These are phyloP conservation scores for Catocala sponsa DNA, from an alignment of 2,888 invertebrate species.

Conservation along the genomic window DNA sequence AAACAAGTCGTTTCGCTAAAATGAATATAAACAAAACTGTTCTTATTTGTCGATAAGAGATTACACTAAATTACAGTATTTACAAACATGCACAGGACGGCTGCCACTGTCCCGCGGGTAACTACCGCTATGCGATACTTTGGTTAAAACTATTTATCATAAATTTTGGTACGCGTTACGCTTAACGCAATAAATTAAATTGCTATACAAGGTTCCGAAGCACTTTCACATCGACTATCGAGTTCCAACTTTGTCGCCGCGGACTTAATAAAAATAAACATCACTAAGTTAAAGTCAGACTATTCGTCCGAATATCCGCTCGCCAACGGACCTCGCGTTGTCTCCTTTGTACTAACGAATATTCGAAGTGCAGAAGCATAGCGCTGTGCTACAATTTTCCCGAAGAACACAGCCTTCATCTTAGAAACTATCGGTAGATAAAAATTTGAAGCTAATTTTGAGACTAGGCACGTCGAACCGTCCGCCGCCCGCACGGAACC, in stretches of 20 bases:
- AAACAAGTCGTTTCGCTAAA: slow-evolving; percentile 47
- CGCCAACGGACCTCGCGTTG: slow-evolving; percentile 15
- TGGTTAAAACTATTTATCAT: slow-evolving; percentile 62
- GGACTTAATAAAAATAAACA: slow-evolving; percentile 27
- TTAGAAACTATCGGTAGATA: slow-evolving; percentile 42
- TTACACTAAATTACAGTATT: slow-evolving; percentile 58
- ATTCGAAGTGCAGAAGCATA: slow-evolving; percentile 49
- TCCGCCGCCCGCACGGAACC: slow-evolving; percentile 36
- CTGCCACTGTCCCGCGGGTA: slow-evolving; percentile 52
- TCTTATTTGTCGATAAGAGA: slow-evolving; percentile 52
- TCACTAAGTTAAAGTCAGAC: slow-evolving; percentile 32
- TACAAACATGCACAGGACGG: slow-evolving; percentile 56
- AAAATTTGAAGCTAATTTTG: slow-evolving; percentile 41
- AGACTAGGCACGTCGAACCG: slow-evolving; percentile 49
- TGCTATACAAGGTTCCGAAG: slow-evolving; percentile 41
- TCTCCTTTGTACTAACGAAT: slow-evolving; percentile 39
- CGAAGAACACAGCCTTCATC: slow-evolving; percentile 48
- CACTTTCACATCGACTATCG: slow-evolving; percentile 21
- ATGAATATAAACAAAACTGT: slow-evolving; percentile 51
- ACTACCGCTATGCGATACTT: slow-evolving; percentile 63
- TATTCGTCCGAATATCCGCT: slow-evolving; percentile 10
- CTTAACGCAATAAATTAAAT: slow-evolving; percentile 51
- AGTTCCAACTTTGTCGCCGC: slow-evolving; percentile 1
- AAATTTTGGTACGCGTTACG: slow-evolving; percentile 61
- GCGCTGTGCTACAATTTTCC: slow-evolving; percentile 44